Conservation (phyloP, 2,888 invertebrate genomes). For the Calliopum simillimum region DNA sequence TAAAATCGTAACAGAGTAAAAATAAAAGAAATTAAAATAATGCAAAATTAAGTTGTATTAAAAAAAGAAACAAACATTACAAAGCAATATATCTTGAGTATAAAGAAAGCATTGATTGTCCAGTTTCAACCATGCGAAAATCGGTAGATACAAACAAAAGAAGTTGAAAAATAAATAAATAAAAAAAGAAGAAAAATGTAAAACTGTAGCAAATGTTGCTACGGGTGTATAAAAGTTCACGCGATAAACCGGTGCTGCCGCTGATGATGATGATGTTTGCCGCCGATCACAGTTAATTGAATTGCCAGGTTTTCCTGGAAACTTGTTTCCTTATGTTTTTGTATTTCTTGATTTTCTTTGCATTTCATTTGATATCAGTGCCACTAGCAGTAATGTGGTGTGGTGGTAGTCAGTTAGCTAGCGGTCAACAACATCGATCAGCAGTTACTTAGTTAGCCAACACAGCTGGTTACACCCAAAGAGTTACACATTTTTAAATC, state of each 20-base stretch:
- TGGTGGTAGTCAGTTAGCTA: background rate
- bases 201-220: background rate
- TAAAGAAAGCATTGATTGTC: no score
- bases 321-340: background rate
- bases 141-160: background rate
- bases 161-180: background rate
- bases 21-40: background rate
- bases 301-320: slow-evolving; percentile 8
- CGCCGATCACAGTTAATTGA: background rate
- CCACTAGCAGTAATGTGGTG: no score
- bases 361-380: no score
- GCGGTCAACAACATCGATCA: slow-evolving; percentile 27
- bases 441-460: slow-evolving; percentile 8
- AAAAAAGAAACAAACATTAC: background rate
- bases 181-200: background rate
- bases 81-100: no score
- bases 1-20: background rate
- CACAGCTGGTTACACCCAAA: slow-evolving; percentile 5
- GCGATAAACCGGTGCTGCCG: slow-evolving; percentile 2
- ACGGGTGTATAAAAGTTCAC: slow-evolving; percentile 6
- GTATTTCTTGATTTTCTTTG: background rate
- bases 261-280: background rate
- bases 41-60: background rate
- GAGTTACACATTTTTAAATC: background rate
- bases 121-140: background rate